These are phyloP conservation scores for Alaudala cheleensis DNA, from an alignment of 2,113 vertebrate genomes.

Conservation along the genomic window DNA sequence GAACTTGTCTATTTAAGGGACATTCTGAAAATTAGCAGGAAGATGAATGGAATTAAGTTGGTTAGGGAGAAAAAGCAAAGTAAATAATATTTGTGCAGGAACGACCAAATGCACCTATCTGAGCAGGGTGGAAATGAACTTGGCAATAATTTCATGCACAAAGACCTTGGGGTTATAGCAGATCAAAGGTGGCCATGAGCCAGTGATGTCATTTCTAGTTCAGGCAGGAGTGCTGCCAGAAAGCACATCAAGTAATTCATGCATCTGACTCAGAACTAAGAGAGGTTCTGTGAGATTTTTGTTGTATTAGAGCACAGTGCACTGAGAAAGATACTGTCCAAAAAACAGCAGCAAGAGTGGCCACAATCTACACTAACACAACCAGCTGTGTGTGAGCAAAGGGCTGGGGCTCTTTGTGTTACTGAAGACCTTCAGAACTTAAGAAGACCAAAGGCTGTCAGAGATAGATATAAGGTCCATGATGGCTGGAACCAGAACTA, in stretches of 20 bases:
- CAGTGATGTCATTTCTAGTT: not conserved
- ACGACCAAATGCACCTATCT: not conserved
- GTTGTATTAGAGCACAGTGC: not conserved
- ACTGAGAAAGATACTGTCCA: not conserved
- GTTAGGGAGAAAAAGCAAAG: not conserved
- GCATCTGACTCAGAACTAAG: not conserved
- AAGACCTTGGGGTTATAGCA: not conserved
- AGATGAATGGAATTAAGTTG: not conserved
- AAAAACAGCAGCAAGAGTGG: not conserved
- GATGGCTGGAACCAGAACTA: not conserved
- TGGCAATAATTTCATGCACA: not conserved
- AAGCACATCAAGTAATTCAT: not conserved
- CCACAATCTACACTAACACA: not conserved
- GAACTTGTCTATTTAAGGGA: not conserved
- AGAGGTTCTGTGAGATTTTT: not conserved
- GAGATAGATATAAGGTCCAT: not conserved
- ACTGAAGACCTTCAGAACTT: not conserved
- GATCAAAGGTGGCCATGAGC: not conserved
- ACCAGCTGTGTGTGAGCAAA: not conserved
- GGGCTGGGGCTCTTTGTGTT: not conserved
- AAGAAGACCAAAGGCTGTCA: not conserved
- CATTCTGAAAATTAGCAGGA: constrained; percentile 9
- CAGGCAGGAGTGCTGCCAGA: not conserved
- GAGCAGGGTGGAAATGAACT: not conserved
- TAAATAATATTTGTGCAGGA: not conserved